Conservation (phyloP, 2,113 vertebrate species). For the Scopus umbretta region DNA sequence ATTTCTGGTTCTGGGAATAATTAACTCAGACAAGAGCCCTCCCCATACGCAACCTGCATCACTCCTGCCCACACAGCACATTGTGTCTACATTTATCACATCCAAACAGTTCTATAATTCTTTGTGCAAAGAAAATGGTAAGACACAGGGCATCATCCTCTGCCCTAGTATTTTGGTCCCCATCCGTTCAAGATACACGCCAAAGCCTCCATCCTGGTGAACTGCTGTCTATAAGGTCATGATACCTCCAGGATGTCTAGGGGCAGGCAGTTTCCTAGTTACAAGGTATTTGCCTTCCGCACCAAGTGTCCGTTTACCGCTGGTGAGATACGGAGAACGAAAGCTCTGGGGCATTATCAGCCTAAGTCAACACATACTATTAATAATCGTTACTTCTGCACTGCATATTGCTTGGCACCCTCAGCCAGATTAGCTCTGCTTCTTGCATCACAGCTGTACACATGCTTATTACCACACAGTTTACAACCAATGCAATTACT, state of each 20-base stretch:
- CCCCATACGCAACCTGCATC: background rate
- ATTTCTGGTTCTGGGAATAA: background rate
- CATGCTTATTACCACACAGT: background rate
- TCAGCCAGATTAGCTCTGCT: background rate
- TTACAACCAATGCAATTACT: slow-evolving; percentile 2
- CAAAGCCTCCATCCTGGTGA: background rate
- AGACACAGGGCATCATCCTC: background rate
- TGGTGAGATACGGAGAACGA: background rate
- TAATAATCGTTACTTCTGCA: slow-evolving; percentile 14
- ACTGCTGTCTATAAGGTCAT: rapidly evolving
- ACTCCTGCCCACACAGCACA: background rate
- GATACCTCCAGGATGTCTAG: background rate
- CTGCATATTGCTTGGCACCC: background rate
- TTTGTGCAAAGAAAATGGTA: background rate
- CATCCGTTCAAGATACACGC: background rate
- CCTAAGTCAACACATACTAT: slow-evolving; percentile 11
- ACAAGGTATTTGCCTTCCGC: background rate
- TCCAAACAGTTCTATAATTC: background rate
- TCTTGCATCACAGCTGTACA: background rate
- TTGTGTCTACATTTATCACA: background rate
- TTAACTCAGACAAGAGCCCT: background rate
- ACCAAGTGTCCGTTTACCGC: background rate
- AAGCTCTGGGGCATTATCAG: slow-evolving; percentile 13
- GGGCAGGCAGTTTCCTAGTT: background rate
- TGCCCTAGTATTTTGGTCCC: background rate